Evolutionary conservation across 2,113 vertebrate genomes (phyloP), one percentile per base, ranked within the genome.

Genomic region (Engraulis encrasicolus): DNA sequence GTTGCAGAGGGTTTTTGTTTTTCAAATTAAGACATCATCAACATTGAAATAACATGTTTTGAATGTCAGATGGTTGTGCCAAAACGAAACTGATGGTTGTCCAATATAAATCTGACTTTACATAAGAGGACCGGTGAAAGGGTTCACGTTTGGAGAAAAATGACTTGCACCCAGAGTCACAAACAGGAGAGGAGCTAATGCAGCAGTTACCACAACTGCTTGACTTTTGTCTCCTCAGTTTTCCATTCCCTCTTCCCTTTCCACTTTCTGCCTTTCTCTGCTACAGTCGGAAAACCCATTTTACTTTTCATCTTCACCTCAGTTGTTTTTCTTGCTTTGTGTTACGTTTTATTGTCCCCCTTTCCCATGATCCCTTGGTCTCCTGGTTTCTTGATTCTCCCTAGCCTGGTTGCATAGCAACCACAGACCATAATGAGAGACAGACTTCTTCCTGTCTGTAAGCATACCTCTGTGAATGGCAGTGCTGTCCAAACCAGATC

Each of bases 381-480:
- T 27, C 31, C 27, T 31, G 11, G 50, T 82, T 77, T 82, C 50
- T 81, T 14, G 1, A 31, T 78, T 15, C 37, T 48, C 23, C 9
- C 2, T 37, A 23, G 50, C 45, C 66, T 77, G 80, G 31, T 50
- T 17, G 27, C 34, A 2, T n/a, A 74, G 61, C 81, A 80, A 52
- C 78, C 50, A 48, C 78, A n/a, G 52, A 14, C 7, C 27, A 1
- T 86, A 88, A 84, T 54, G 23, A 84, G 85, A 45, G 5, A n/a
- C 82, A 86, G 87, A 84, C 81, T 38, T 78, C 36, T 84, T 84
- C 81, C 83, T 85, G 81, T 80, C 71, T 83, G 52, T 31, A 74
- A 31, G 27, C 27, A 14, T 66, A 31, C 66, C 66, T 74, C 66
- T 15, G 31, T 15, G 5, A 66, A 36, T 9, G 27, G 38, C 50